Percentiles rank a stretch among this genome's conserved stretches.
Evolutionary conservation across 2,113 vertebrate genomes (phyloP).

Genomic region (Notiomystis cincta): DNA sequence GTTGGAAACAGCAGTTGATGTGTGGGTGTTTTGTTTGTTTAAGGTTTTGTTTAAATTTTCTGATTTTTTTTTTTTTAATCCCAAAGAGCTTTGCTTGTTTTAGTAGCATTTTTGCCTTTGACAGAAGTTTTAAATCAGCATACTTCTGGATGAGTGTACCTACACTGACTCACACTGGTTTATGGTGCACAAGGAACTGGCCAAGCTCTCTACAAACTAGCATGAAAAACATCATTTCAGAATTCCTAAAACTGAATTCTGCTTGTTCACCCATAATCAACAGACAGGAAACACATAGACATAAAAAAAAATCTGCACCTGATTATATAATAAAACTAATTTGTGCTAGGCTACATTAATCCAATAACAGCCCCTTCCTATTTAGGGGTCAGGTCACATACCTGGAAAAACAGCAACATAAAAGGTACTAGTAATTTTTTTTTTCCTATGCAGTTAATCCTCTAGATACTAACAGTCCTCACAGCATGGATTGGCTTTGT

Average conservation of each 20-base stretch:
- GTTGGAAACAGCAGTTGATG: not conserved
- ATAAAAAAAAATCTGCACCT: not conserved
- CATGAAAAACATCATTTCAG: not conserved
- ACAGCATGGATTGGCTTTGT: not conserved
- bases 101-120: not conserved
- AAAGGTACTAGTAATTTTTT: fast-evolving
- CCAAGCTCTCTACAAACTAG: not conserved
- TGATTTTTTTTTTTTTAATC: not conserved
- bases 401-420: not conserved
- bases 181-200: not conserved
- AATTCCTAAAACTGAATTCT: not conserved
- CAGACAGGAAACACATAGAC: not conserved
- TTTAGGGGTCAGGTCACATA: not conserved
- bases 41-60: not conserved
- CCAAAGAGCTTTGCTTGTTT: not conserved
- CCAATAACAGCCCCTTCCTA: not conserved
- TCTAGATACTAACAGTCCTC: not conserved
- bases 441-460: not conserved
- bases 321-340: not conserved
- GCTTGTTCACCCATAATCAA: not conserved
- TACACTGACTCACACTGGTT: not conserved
- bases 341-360: not conserved
- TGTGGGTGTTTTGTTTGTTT: not conserved
- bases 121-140: not conserved
- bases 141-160: not conserved